Percentiles rank a stretch among this genome's conserved stretches.
Evolutionary conservation across 35 echinoderm and acorn worm species (phyloP).

Genomic region (Apostichopus californicus): DNA sequence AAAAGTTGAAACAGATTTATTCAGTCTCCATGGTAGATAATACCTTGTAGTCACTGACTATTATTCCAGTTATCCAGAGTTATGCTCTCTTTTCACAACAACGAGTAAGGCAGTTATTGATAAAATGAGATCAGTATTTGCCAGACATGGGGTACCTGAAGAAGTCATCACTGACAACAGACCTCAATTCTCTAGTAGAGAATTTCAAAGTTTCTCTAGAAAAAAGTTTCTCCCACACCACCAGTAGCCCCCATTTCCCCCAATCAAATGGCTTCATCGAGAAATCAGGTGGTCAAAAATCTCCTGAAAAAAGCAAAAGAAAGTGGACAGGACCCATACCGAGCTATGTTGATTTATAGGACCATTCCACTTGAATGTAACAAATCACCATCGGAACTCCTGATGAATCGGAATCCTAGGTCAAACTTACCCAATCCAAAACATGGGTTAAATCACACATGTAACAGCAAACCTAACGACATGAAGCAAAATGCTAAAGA

Average conservation of each 20-base stretch:
- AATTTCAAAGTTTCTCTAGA: conserved; percentile 51
- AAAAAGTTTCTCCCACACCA: conserved; percentile 62
- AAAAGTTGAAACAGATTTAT: conserved; percentile 48
- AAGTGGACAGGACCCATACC: conserved; percentile 46
- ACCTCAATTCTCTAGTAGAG: conserved; percentile 33
- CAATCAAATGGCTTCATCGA: conserved; percentile 56
- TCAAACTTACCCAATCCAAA: conserved; percentile 47
- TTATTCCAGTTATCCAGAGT: conserved; percentile 61
- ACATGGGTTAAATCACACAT: background rate
- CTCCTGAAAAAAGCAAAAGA: conserved; percentile 27
- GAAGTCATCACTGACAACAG: conserved; percentile 58
- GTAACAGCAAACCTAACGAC: too few relatives aligned
- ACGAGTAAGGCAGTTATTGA: conserved; percentile 61
- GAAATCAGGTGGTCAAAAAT: conserved; percentile 39
- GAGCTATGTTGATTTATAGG: conserved; percentile 47
- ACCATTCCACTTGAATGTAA: conserved; percentile 43
- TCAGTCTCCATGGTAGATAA: conserved; percentile 21
- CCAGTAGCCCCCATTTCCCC: conserved; percentile 41
- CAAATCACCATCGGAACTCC: conserved; percentile 55
- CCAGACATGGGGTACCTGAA: conserved; percentile 52
- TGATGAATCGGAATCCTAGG: conserved; percentile 17
- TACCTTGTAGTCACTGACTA: conserved; percentile 54
- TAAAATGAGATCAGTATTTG: conserved; percentile 48
- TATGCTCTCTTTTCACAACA: background rate
- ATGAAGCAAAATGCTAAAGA: background rate